phyloP scores from a whole-genome alignment of 2,113 vertebrate genomes.

The Okapia johnstoni region DNA sequence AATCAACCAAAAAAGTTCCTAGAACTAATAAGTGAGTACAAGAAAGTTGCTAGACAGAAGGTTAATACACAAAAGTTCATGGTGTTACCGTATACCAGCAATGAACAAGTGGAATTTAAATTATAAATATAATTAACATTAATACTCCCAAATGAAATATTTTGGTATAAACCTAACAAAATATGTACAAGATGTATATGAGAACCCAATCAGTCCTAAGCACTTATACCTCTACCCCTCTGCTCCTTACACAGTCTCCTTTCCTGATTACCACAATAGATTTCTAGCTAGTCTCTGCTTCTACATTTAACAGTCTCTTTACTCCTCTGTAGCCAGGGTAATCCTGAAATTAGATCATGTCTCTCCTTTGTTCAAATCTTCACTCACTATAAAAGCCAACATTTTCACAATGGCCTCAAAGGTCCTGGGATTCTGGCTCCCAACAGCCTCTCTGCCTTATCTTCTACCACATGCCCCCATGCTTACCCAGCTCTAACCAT shows the following conservation, averaged over 20 bases:
- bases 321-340: not conserved
- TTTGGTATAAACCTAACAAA: not conserved
- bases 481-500: not conserved
- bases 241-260: not conserved
- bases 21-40: not conserved
- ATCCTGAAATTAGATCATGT: not conserved
- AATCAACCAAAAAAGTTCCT: not conserved
- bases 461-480: not conserved
- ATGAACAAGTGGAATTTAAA: not conserved
- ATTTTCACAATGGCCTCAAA: not conserved
- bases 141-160: not conserved
- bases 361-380: not conserved
- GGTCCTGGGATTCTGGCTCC: not conserved
- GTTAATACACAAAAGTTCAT: not conserved
- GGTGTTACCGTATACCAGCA: not conserved
- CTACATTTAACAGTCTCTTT: not conserved
- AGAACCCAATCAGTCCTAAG: not conserved
- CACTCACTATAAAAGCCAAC: not conserved
- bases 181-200: not conserved
- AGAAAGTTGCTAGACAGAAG: not conserved
- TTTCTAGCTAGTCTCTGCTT: not conserved
- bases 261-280: not conserved
- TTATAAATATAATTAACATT: not conserved
- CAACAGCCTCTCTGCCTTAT: not conserved
- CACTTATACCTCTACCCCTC: not conserved